phyloP scores from a whole-genome alignment of 2,888 invertebrate genomes.

The Argyresthia goedartella region DNA sequence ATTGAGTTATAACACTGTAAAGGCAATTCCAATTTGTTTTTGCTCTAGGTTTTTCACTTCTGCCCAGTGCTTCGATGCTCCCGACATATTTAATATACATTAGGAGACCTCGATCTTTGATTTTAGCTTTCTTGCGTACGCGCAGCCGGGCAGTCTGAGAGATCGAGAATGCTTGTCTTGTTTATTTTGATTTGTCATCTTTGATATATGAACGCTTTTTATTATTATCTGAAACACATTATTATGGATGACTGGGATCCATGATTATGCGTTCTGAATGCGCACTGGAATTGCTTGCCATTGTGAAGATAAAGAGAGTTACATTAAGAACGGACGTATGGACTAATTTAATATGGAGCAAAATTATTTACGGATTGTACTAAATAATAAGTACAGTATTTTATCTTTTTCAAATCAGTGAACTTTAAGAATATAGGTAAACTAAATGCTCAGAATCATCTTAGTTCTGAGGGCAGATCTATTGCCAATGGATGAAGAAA shows the following conservation, averaged over 20 bases:
- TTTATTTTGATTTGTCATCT: conserved; percentile 65
- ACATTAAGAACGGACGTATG: too few species aligned
- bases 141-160: conserved; percentile 10
- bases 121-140: conserved; percentile 46
- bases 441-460: too few species aligned
- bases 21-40: conserved; percentile 61
- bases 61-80: conserved; percentile 33
- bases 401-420: too few species aligned
- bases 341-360: too few species aligned
- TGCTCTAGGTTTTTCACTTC: conserved; percentile 57
- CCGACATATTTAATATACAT: conserved; percentile 58
- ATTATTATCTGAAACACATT: conserved; percentile 45
- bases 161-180: conserved; percentile 51
- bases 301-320: neutral
- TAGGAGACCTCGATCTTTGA: conserved; percentile 46
- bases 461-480: too few species aligned
- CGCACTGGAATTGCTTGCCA: neutral
- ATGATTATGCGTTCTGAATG: conserved; percentile 27
- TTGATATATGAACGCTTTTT: conserved; percentile 59
- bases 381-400: too few species aligned
- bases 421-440: too few species aligned
- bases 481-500: too few species aligned
- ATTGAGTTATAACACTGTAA: conserved; percentile 68
- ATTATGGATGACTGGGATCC: conserved; percentile 36
- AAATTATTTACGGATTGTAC: too few species aligned